Evolutionary conservation across 2,888 invertebrate species (phyloP).

Genomic region (Agrilus cyanescens): DNA sequence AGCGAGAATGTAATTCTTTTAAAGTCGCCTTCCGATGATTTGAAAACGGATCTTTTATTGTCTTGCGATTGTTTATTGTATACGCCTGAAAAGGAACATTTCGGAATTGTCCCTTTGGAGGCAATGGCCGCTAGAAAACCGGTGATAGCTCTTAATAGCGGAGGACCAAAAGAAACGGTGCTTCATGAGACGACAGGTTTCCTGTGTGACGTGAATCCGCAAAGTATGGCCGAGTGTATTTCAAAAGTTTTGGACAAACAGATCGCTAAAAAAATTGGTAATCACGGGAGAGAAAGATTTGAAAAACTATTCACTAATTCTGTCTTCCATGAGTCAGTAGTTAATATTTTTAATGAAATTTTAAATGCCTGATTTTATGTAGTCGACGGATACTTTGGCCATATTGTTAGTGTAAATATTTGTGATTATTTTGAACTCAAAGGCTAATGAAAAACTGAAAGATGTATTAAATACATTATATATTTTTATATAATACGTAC

Average conservation of each 20-base stretch:
- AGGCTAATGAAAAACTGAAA: no score
- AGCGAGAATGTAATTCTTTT: slow-evolving; percentile 68
- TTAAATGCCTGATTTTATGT: no score
- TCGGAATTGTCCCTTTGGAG: slow-evolving; percentile 98
- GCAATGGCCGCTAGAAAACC: slow-evolving; percentile 92
- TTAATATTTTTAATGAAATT: no score
- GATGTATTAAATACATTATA: no score
- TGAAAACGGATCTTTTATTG: slow-evolving; percentile 69
- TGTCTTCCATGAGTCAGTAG: no score
- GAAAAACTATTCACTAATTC: slow-evolving; percentile 35
- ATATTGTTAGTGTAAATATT: no score
- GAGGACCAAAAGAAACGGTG: slow-evolving; percentile 92
- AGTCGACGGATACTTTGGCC: no score
- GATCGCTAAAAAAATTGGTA: slow-evolving; percentile 56
- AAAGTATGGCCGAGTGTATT: slow-evolving; percentile 71
- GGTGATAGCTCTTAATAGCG: slow-evolving; percentile 89
- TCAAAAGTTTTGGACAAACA: slow-evolving; percentile 47
- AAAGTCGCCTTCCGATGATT: slow-evolving; percentile 74
- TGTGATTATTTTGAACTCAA: no score
- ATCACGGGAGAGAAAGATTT: slow-evolving; percentile 62
- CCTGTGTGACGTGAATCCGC: slow-evolving; percentile 56
- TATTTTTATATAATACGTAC: no score
- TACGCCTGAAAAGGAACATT: slow-evolving; percentile 95
- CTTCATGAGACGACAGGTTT: slow-evolving; percentile 69
- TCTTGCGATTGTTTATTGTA: slow-evolving; percentile 75